These are phyloP conservation scores for Desmodus rotundus DNA, from an alignment of 2,113 vertebrate species.

Conservation along the genomic window DNA sequence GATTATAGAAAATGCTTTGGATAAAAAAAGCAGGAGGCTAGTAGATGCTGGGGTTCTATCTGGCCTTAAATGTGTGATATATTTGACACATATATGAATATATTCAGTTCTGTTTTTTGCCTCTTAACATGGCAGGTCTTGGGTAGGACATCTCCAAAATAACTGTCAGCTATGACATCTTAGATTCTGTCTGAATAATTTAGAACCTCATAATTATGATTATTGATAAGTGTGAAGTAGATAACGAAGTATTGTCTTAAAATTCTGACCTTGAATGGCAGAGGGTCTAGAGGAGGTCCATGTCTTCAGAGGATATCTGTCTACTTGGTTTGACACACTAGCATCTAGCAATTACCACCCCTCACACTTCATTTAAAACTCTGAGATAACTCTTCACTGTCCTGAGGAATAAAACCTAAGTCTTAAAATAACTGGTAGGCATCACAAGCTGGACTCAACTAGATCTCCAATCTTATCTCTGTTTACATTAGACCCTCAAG, in stretches of 20 bases:
- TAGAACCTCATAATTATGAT: not conserved
- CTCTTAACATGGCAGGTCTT: not conserved
- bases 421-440: not conserved
- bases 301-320: not conserved
- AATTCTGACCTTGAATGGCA: not conserved
- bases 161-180: not conserved
- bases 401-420: not conserved
- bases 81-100: not conserved
- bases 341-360: not conserved
- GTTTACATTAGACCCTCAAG: not conserved
- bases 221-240: not conserved
- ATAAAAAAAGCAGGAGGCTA: not conserved
- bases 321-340: not conserved
- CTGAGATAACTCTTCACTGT: not conserved
- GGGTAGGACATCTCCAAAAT: not conserved
- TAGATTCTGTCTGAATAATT: not conserved
- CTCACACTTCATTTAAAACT: not conserved
- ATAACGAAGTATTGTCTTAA: not conserved
- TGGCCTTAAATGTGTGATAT: not conserved
- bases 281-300: not conserved
- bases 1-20: not conserved
- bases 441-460: not conserved
- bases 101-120: not conserved
- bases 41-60: not conserved
- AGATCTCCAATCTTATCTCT: not conserved